phyloP scores from a whole-genome alignment of 2,797 vertebrate genomes.

The Parauchenoglanis ngamensis region DNA sequence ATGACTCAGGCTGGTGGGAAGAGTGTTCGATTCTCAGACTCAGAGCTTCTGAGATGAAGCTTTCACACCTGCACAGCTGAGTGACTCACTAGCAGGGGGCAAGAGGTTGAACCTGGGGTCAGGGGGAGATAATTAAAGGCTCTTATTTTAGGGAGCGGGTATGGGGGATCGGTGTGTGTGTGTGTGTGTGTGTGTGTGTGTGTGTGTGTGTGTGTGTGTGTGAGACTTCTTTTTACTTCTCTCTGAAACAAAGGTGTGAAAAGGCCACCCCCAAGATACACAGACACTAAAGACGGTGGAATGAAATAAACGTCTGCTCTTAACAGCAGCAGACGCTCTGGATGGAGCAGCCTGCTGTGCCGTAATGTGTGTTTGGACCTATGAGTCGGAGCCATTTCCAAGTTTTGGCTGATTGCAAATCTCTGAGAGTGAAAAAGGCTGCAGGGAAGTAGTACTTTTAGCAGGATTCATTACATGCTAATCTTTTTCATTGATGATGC shows the following conservation, averaged over 20 bases:
- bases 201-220: not conserved
- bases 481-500: not conserved
- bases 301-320: constrained; percentile 56
- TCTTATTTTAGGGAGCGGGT: constrained; percentile 5
- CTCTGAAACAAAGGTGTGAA: constrained; percentile 40
- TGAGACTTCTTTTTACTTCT: constrained; percentile 6
- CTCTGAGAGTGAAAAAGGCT: not conserved
- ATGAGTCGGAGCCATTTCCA: constrained; percentile 10
- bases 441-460: not conserved
- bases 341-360: constrained; percentile 39
- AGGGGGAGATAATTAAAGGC: constrained; percentile 42
- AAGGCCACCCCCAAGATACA: constrained; percentile 1
- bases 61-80: constrained; percentile 64
- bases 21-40: constrained; percentile 25
- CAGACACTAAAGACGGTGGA: constrained; percentile 30
- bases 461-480: not conserved
- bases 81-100: constrained; percentile 33
- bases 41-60: constrained; percentile 43
- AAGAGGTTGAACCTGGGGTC: constrained; percentile 43
- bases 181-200: not conserved
- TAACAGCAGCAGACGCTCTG: constrained; percentile 26
- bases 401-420: not conserved
- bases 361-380: not conserved
- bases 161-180: not conserved
- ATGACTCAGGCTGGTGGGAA: constrained; percentile 35